Percentiles rank a stretch among this genome's conserved stretches.
Conservation (phyloP, 1,140 invertebrate genomes). For the Anagrus nilaparvatae region DNA sequence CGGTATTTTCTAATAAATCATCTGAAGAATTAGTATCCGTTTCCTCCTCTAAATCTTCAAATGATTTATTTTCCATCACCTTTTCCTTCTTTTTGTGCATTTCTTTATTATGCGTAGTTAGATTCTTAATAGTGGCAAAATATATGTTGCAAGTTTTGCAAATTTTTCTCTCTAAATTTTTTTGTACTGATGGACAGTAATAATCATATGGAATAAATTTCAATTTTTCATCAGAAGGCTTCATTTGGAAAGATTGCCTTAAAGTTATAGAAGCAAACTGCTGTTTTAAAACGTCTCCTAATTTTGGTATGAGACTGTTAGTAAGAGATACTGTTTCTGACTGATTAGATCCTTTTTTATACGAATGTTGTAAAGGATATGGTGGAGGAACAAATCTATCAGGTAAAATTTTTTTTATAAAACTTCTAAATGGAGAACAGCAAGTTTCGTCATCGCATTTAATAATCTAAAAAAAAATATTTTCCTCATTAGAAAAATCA, state of each 20-base stretch:
- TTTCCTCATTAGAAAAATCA: no score
- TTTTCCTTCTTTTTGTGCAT: no score
- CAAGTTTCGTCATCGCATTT: constrained; percentile 1
- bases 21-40: no score
- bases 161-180: no score
- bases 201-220: background rate
- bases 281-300: background rate
- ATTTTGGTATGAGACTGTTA: background rate
- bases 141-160: no score
- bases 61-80: no score
- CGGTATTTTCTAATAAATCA: no score
- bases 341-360: no score
- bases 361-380: constrained; percentile 13
- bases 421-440: background rate
- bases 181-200: background rate
- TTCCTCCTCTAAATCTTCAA: no score
- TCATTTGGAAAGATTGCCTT: background rate
- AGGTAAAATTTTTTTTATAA: constrained; percentile 1
- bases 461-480: background rate
- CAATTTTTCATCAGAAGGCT: background rate
- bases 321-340: no score
- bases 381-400: constrained; percentile 11
- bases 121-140: no score
- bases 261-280: background rate
- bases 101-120: no score